Conservation (phyloP, 2,797 vertebrate genomes). For the Enteromius fasciolatus region DNA sequence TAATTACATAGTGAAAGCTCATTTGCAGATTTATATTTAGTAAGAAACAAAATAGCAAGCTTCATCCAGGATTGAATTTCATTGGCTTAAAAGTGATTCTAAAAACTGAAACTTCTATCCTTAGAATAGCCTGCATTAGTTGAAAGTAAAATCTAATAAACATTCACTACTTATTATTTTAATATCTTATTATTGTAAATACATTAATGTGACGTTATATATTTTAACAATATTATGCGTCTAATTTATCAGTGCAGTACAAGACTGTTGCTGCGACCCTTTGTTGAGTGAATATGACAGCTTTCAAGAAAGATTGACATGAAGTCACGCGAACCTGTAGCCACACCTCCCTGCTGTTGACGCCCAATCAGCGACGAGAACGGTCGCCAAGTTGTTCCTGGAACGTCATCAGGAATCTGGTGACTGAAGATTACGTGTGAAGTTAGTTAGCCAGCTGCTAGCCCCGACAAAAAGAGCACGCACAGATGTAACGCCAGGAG, state of each 20-base stretch:
- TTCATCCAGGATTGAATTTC: neutral
- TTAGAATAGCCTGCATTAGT: neutral
- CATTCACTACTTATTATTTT: neutral
- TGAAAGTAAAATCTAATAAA: neutral
- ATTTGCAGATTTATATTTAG: neutral
- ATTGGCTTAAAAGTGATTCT: neutral
- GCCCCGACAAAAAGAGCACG: constrained; percentile 9
- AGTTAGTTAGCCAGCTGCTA: constrained; percentile 50
- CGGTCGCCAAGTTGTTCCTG: constrained; percentile 28
- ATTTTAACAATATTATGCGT: neutral
- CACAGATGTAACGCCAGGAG: constrained; percentile 10
- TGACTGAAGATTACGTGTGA: constrained; percentile 74
- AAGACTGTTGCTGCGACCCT: neutral
- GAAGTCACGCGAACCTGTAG: constrained; percentile 34
- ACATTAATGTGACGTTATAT: neutral
- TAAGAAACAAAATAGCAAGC: neutral
- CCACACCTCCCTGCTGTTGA: neutral
- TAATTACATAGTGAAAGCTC: neutral
- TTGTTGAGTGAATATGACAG: neutral
- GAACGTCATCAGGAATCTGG: constrained; percentile 67
- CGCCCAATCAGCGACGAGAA: constrained; percentile 63
- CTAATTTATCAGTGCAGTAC: neutral
- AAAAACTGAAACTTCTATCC: too few relatives aligned
- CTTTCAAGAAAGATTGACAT: constrained; percentile 28
- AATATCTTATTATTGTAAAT: neutral